Evolutionary conservation across 2,888 invertebrate species (phyloP).

Genomic region (Metellina segmentata): DNA sequence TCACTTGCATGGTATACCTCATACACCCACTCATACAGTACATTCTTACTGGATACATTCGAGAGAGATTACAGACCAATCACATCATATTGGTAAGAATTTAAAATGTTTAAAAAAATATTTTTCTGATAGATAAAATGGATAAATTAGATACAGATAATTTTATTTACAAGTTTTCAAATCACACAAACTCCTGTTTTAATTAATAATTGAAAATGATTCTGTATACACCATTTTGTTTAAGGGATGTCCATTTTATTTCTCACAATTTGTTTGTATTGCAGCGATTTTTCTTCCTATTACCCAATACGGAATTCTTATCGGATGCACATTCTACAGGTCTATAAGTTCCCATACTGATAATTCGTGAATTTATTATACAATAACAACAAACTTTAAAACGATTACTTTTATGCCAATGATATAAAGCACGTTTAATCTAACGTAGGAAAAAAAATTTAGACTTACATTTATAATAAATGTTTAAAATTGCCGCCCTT

Average conservation of each 20-base stretch:
- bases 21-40: constrained; percentile 75
- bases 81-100: constrained; percentile 69
- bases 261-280: too few species aligned
- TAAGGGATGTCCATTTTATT: neutral
- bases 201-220: neutral
- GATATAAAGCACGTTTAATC: too few species aligned
- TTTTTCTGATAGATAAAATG: neutral
- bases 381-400: too few species aligned
- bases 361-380: too few species aligned
- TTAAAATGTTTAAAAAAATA: neutral
- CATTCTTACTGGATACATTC: constrained; percentile 67
- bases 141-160: neutral
- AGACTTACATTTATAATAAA: too few species aligned
- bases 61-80: constrained; percentile 72
- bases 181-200: neutral
- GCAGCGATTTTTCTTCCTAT: too few species aligned
- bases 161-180: neutral
- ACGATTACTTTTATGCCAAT: too few species aligned
- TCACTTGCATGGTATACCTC: constrained; percentile 96
- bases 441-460: too few species aligned
- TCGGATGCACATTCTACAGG: too few species aligned
- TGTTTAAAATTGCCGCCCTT: too few species aligned
- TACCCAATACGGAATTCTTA: too few species aligned
- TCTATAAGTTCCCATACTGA: too few species aligned
- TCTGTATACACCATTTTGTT: neutral